Percentiles rank a stretch among this genome's conserved stretches.
phyloP scores from a whole-genome alignment of 2,888 invertebrate species.

The Tiliacea aurago region DNA sequence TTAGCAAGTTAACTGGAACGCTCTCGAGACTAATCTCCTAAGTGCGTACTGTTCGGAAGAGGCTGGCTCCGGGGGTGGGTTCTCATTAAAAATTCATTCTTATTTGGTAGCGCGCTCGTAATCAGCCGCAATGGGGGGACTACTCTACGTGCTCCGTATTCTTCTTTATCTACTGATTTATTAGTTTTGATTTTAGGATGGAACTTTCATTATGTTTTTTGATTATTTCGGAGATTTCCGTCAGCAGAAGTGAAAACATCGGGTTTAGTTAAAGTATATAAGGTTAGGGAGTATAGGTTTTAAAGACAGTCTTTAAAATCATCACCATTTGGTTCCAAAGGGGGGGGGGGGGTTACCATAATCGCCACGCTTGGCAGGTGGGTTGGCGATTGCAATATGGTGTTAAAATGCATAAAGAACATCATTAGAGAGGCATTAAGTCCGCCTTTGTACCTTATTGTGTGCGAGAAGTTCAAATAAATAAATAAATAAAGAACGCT shows the following conservation, averaged over 20 bases:
- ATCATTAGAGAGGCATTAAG: no score
- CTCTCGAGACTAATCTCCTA: slow-evolving; percentile 90
- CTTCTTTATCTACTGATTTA: slow-evolving; percentile 83
- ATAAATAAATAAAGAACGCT: no score
- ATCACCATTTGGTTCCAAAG: neutral
- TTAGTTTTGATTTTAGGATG: slow-evolving; percentile 64
- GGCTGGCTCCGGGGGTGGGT: slow-evolving; percentile 69
- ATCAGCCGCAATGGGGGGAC: slow-evolving; percentile 83
- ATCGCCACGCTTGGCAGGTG: no score
- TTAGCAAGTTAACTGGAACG: slow-evolving; percentile 79
- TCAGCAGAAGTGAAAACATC: neutral
- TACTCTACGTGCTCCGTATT: slow-evolving; percentile 75
- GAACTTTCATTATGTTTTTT: slow-evolving; percentile 1
- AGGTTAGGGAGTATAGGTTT: neutral
- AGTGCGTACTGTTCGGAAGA: slow-evolving; percentile 85
- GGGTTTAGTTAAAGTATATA: neutral
- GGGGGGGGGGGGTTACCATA: no score
- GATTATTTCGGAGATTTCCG: neutral
- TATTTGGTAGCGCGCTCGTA: slow-evolving; percentile 86
- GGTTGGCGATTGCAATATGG: no score
- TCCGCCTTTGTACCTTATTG: no score
- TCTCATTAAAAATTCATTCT: slow-evolving; percentile 91
- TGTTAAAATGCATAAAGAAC: no score
- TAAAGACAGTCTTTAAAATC: neutral
- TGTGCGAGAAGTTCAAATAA: no score